phyloP scores from a whole-genome alignment of 2,113 vertebrate species.

The Delphinus delphis region DNA sequence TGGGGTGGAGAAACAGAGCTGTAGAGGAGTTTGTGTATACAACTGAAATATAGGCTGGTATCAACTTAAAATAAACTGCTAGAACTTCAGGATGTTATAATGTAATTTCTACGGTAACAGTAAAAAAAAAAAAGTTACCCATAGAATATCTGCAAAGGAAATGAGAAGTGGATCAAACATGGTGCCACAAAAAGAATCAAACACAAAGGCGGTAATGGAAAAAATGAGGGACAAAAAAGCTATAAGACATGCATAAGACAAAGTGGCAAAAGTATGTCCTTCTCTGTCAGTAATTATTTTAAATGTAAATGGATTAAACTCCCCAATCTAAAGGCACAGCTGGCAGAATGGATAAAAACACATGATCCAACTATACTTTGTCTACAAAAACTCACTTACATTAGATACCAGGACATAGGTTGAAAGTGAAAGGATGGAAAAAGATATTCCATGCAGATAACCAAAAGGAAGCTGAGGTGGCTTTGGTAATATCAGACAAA shows the following conservation, averaged over 20 bases:
- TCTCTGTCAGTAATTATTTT: neutral
- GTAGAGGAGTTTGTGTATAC: neutral
- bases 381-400: neutral
- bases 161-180: neutral
- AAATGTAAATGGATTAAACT: neutral
- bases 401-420: neutral
- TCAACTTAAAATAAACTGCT: neutral
- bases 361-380: neutral
- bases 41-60: neutral
- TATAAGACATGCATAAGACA: neutral
- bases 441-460: neutral
- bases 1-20: neutral
- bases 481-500: neutral
- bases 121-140: neutral
- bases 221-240: neutral
- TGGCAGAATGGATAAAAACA: neutral
- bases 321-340: neutral
- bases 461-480: neutral
- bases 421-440: neutral
- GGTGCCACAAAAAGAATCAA: neutral
- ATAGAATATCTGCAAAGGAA: neutral
- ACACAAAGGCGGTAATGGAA: neutral
- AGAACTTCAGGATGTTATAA: neutral
- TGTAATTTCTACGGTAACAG: neutral
- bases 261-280: neutral